Evolutionary conservation across 2,797 vertebrate species (phyloP).

Genomic region (Otus scops): DNA sequence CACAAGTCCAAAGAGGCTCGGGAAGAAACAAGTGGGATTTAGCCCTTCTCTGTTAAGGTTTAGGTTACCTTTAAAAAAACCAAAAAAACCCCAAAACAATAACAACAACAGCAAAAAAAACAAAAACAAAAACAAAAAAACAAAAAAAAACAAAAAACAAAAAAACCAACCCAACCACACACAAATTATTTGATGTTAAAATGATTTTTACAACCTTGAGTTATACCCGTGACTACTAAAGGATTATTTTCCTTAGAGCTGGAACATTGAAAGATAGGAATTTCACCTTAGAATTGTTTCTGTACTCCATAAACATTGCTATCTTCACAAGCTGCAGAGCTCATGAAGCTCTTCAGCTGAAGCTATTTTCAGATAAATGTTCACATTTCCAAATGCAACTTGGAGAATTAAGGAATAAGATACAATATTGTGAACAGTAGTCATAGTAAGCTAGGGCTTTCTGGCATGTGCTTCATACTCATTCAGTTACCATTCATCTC

Average conservation of each 20-base stretch:
- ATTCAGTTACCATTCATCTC: neutral
- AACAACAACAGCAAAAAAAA: no score
- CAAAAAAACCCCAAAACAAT: no score
- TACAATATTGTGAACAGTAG: neutral
- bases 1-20: neutral
- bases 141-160: no score
- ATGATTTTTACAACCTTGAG: neutral
- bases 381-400: neutral
- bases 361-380: neutral
- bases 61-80: neutral
- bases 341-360: neutral
- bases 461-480: neutral
- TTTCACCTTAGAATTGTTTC: neutral
- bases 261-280: neutral
- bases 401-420: neutral
- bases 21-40: neutral
- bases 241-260: neutral
- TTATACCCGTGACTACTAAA: neutral
- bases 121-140: no score
- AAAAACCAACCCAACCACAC: no score
- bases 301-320: neutral
- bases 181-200: neutral
- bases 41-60: neutral
- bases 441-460: neutral
- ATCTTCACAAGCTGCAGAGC: neutral